Base-by-base conservation (phyloP, 2,113 vertebrate species). In the Rhea americana region DNA sequence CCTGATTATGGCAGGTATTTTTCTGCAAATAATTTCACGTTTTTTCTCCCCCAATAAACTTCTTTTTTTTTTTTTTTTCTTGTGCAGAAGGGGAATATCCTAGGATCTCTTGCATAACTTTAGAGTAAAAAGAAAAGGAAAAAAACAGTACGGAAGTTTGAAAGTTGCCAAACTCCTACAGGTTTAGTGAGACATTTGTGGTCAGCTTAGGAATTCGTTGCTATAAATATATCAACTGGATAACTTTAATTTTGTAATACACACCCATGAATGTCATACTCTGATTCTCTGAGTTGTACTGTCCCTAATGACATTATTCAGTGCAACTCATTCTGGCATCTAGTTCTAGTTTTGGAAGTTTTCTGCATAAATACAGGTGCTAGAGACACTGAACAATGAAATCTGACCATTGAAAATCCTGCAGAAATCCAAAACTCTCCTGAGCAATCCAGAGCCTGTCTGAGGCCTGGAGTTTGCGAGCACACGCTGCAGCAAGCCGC, bases 251-350 rank as follows among this genome's bases (percentile, higher is more conserved):
- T 16, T 47, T 30, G 48, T 12, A 47, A 7, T 13, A 13, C 12
- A 3, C 10, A 8, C 18, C 13, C 13, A 14, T 12, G 2, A 2
- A 28, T 9, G 5, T 20, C 7, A 25, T 26, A 1, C 30, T 22
- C 16, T 2, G 4, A 2, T 11, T 65, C 3, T 7, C n/a, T 22
- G 14, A 8, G 26, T 14, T 3, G 4, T 26, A 58, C 47, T 7
- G 3, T 30, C 56, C 45, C 1, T 63, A 43, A 0, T 0, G 78
- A 37, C 7, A 20, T 18, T 4, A 43, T 22, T n/a, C 51, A 5
- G 5, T 0, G 1, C 2, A 0, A 12, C 7, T 70, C 10, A 7
- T 43, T 30, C 26, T 55, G 19, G 4, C 58, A 5, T 30, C 58
- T 3, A 0, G 3, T 39, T 71, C 76, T 55, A 39, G 56, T 41